phyloP scores from a whole-genome alignment of 1,140 invertebrate genomes.

The Halotydeus destructor region DNA sequence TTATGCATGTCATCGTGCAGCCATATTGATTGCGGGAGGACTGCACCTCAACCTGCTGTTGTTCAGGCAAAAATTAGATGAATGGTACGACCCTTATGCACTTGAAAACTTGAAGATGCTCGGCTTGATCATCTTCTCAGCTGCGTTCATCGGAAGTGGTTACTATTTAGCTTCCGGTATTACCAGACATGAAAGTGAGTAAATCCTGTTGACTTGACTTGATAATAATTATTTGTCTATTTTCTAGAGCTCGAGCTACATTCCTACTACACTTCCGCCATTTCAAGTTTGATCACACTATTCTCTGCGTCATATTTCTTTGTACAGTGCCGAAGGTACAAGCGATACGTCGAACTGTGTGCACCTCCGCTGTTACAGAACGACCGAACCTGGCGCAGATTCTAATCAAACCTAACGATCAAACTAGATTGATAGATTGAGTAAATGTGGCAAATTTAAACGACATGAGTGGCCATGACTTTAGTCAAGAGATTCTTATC shows the following conservation, averaged over 20 bases:
- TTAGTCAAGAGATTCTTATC: no score
- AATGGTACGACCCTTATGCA: not conserved
- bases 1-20: no score
- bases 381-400: no score
- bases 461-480: no score
- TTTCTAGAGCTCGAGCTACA: not conserved
- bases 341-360: not conserved
- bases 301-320: not conserved
- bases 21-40: no score
- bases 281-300: not conserved
- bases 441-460: no score
- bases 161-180: not conserved
- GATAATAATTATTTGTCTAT: not conserved
- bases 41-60: not conserved
- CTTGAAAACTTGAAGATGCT: conserved; percentile 1
- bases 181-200: not conserved
- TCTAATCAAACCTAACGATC: no score
- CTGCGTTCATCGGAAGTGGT: not conserved
- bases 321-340: not conserved
- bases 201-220: not conserved
- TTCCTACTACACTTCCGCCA: not conserved
- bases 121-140: not conserved
- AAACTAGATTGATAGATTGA: no score
- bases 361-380: not conserved
- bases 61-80: not conserved